A percentile compares a stretch with the other conserved stretches of the same genome.
These are phyloP conservation scores for Megalonaias nervosa DNA, from an alignment of 1,140 invertebrate species.

Conservation along the genomic window DNA sequence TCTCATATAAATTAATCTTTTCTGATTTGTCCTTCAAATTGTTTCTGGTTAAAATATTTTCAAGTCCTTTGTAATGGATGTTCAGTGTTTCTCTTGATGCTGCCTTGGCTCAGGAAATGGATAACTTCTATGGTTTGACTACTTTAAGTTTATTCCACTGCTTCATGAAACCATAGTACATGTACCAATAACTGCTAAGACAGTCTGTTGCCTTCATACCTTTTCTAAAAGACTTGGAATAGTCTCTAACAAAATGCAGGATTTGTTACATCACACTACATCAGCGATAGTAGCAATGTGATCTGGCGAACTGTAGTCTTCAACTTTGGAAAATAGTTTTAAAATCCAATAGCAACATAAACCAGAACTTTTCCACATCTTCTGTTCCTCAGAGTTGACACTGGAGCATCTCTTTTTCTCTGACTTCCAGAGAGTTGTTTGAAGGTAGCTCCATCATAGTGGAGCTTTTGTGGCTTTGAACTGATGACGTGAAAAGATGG, in stretches of 20 bases:
- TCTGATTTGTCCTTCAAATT: conserved; percentile 50
- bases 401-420: too few species aligned
- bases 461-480: too few species aligned
- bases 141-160: conserved; percentile 3
- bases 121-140: conserved; percentile 20
- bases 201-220: not conserved
- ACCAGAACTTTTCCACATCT: not conserved
- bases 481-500: too few species aligned
- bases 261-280: conserved; percentile 20
- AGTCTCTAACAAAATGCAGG: conserved; percentile 13
- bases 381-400: too few species aligned
- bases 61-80: conserved; percentile 8
- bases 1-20: conserved; percentile 70
- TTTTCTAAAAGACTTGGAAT: conserved; percentile 11
- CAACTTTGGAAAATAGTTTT: not conserved
- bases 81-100: conserved; percentile 5
- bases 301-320: conserved; percentile 13
- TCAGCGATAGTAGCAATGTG: conserved; percentile 12
- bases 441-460: too few species aligned
- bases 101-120: not conserved
- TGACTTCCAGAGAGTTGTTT: too few species aligned
- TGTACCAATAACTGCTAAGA: not conserved
- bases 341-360: conserved; percentile 3
- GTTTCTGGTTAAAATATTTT: too few species aligned
- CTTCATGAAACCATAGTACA: not conserved